phyloP scores from a whole-genome alignment of 2,797 vertebrate genomes.

The Pagetopsis macropterus region DNA sequence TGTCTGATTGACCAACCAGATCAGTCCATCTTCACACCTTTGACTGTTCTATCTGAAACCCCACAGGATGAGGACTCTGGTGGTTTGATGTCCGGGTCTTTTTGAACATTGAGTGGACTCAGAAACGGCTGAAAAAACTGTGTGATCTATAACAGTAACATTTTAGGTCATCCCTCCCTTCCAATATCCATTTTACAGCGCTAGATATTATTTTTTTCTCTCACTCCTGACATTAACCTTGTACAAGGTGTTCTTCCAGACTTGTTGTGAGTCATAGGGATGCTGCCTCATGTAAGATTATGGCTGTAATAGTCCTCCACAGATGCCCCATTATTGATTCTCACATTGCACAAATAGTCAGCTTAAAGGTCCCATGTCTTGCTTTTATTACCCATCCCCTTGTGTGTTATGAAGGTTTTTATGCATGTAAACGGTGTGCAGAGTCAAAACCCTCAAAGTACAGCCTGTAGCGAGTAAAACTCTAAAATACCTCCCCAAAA shows the following conservation, averaged over 20 bases:
- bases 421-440: too few species aligned
- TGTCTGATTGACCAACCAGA: conserved; percentile 47
- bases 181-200: conserved; percentile 31
- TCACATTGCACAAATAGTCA: conserved; percentile 70
- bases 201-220: conserved; percentile 21
- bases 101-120: conserved; percentile 7
- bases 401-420: too few species aligned
- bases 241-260: conserved; percentile 68
- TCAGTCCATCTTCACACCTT: conserved; percentile 34
- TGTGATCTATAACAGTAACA: neutral
- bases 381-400: too few species aligned
- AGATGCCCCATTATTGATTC: conserved; percentile 80
- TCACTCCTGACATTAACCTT: conserved; percentile 69
- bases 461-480: too few species aligned
- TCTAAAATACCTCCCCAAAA: too few species aligned
- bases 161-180: conserved; percentile 24
- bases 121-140: conserved; percentile 11
- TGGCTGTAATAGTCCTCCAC: conserved; percentile 74
- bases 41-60: conserved; percentile 41
- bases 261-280: conserved; percentile 69
- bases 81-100: conserved; percentile 4
- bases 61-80: conserved; percentile 20
- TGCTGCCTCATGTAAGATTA: conserved; percentile 75
- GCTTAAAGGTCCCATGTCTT: conserved; percentile 19
- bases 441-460: too few species aligned